Evolutionary conservation across 2,888 invertebrate species (phyloP).

Genomic region (Pandemis corylana): DNA sequence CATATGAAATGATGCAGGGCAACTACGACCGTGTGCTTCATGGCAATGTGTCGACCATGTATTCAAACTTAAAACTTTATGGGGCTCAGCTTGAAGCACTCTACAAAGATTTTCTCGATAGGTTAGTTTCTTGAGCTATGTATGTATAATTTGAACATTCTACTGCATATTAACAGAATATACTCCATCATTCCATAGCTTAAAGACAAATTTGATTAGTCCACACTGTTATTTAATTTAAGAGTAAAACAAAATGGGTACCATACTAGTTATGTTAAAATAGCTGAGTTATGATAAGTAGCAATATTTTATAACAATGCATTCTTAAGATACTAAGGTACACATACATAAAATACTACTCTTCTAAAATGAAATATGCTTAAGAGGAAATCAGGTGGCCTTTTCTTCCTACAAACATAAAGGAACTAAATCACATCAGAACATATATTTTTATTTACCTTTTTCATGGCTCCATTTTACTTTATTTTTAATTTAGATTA

Average conservation of each 20-base stretch:
- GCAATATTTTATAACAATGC: no score
- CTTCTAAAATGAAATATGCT: no score
- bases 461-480: no score
- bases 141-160: neutral
- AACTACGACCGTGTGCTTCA: slow-evolving; percentile 89
- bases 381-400: no score
- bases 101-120: slow-evolving; percentile 94
- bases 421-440: no score
- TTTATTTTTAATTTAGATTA: no score
- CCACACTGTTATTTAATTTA: neutral
- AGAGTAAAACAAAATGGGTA: neutral
- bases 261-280: no score
- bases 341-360: no score
- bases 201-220: neutral
- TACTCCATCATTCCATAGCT: neutral
- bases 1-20: slow-evolving; percentile 90
- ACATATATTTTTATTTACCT: no score
- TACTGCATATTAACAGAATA: neutral
- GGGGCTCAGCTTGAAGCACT: slow-evolving; percentile 92
- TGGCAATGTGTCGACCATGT: slow-evolving; percentile 90
- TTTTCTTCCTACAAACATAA: no score
- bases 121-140: slow-evolving; percentile 60
- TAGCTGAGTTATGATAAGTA: no score
- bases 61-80: slow-evolving; percentile 91
- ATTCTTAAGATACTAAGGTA: no score